Evolutionary conservation across 2,797 vertebrate genomes (phyloP).

Genomic region (Cryptoprocta ferox): DNA sequence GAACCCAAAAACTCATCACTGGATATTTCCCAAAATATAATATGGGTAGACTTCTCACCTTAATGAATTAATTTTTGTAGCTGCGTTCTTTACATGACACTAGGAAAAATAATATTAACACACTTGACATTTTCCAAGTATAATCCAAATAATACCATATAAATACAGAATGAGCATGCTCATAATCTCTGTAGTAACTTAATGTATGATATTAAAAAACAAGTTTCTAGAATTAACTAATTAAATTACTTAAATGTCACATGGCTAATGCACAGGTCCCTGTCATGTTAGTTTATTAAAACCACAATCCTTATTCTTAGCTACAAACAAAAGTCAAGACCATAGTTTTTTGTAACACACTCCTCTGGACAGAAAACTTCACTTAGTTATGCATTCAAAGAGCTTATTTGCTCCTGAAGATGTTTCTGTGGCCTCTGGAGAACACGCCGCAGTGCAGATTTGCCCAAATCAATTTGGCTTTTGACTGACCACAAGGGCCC

Average conservation of each 20-base stretch:
- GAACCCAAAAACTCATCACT: constrained; percentile 13
- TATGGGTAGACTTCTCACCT: background rate
- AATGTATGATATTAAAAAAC: constrained; percentile 26
- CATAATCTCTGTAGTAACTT: constrained; percentile 40
- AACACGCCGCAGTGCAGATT: background rate
- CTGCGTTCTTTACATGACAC: constrained; percentile 23
- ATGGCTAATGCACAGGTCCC: constrained; percentile 34
- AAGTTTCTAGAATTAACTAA: constrained; percentile 53
- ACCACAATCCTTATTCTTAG: constrained; percentile 32
- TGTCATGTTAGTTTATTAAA: constrained; percentile 41
- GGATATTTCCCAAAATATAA: constrained; percentile 29
- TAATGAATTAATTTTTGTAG: constrained; percentile 5
- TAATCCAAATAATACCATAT: background rate
- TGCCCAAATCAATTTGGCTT: constrained; percentile 4
- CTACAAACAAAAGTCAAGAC: background rate
- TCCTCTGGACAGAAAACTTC: background rate
- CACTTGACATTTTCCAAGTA: constrained; percentile 22
- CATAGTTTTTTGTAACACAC: background rate
- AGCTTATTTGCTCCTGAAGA: constrained; percentile 9
- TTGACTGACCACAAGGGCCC: background rate
- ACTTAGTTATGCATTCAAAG: background rate
- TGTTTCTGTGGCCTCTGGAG: background rate
- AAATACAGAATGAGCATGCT: background rate
- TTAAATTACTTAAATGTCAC: constrained; percentile 56
- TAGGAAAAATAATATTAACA: constrained; percentile 30